Percentiles rank a stretch among this genome's conserved stretches.
phyloP scores from a whole-genome alignment of 2,888 invertebrate species.

The Pinctada fucata region DNA sequence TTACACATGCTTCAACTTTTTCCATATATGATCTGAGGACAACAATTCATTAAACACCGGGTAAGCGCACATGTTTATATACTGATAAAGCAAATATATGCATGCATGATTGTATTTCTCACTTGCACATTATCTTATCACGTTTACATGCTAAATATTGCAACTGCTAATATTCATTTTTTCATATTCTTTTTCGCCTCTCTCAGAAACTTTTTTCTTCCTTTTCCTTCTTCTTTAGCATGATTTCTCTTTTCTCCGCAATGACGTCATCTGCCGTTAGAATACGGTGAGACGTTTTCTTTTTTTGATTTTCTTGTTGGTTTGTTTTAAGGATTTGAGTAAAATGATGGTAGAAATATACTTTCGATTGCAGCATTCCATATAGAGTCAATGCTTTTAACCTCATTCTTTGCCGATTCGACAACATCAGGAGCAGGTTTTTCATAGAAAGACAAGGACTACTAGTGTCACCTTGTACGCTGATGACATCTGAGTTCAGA shows the following conservation, averaged over 20 bases:
- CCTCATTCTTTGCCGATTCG: neutral
- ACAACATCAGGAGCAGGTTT: too few relatives aligned
- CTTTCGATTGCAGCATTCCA: conserved; percentile 16
- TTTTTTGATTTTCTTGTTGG: conserved; percentile 3
- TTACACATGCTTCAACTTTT: too few relatives aligned
- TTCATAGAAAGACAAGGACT: neutral
- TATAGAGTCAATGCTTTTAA: neutral
- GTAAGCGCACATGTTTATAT: too few relatives aligned
- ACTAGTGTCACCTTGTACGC: neutral
- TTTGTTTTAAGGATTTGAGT: neutral
- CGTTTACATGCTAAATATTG: too few relatives aligned
- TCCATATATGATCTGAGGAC: too few relatives aligned
- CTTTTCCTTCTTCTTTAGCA: conserved; percentile 15
- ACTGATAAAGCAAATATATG: too few relatives aligned
- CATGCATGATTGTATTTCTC: too few relatives aligned
- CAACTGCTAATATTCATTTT: neutral
- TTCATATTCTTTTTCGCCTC: neutral
- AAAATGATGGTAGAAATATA: conserved; percentile 17
- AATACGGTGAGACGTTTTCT: conserved; percentile 18
- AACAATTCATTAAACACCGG: too few relatives aligned
- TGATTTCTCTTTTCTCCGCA: conserved; percentile 15
- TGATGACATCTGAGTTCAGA: neutral
- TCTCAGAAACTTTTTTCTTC: neutral
- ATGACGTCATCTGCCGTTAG: conserved; percentile 20
- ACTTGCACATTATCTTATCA: too few relatives aligned